Percentiles rank a stretch among this genome's conserved stretches.
Evolutionary conservation across 2,113 vertebrate genomes (phyloP).

Genomic region (Scomber colias): DNA sequence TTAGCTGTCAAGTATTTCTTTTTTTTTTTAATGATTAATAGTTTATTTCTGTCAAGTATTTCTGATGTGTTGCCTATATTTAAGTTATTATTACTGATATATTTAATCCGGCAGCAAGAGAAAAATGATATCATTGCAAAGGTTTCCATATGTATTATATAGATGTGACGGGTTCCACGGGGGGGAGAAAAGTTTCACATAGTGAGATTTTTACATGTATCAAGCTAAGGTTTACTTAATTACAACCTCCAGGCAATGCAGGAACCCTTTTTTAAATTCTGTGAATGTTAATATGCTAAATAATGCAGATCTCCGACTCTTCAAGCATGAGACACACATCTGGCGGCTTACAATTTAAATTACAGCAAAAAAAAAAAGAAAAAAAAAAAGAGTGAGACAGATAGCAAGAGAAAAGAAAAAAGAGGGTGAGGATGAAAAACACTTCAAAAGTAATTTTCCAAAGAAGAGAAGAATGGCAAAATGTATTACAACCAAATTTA

Average conservation of each 20-base stretch:
- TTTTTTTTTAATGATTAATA: too few relatives aligned
- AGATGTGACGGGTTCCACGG: constrained; percentile 91
- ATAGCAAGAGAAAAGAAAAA: constrained; percentile 74
- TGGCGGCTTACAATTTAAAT: constrained; percentile 99
- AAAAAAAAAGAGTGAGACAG: constrained; percentile 51
- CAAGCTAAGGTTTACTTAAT: constrained; percentile 99
- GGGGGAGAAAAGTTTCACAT: constrained; percentile 91
- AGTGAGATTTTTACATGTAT: constrained; percentile 99
- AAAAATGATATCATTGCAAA: constrained; percentile 92
- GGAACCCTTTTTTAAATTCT: constrained; percentile 99
- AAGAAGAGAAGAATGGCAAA: constrained; percentile 90
- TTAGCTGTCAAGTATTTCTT: constrained; percentile 87
- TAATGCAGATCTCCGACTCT: constrained; percentile 99
- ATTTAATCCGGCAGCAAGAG: constrained; percentile 95
- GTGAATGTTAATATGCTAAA: constrained; percentile 99
- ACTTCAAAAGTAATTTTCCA: constrained; percentile 95
- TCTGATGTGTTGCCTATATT: constrained; percentile 93
- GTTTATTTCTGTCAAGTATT: constrained; percentile 71
- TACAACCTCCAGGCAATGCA: constrained; percentile 99
- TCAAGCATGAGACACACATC: constrained; percentile 99
- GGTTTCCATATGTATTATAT: constrained; percentile 98
- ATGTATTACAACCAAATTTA: constrained; percentile 93
- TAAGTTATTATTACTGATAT: constrained; percentile 97
- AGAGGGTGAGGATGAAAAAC: constrained; percentile 70
- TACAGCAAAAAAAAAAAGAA: constrained; percentile 85